Base-by-base conservation (phyloP, 2,113 vertebrate genomes). In the Bubalus kerabau region DNA sequence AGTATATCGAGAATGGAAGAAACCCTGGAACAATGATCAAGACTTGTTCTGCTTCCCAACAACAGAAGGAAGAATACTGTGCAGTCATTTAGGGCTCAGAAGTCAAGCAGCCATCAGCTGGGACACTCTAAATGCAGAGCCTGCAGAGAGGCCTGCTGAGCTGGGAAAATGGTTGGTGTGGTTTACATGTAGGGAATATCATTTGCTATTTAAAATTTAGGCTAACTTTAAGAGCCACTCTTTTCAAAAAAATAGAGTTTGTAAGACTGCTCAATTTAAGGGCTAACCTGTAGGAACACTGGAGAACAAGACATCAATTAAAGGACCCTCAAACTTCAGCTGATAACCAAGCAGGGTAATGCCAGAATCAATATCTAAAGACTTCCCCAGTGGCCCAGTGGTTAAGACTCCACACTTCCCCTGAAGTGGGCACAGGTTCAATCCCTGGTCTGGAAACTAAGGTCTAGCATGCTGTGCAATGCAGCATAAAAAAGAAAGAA, bases 231-330 rank as follows among this genome's bases (percentile, higher is more conserved):
- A 12, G 80, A 95, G 50, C 59, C 91, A 91, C 54, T 94, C 19
- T 82, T 97, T 96, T 94, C 64, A 92, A 56, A 94, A 94, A 87
- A 64, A 7, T 94, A 83, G 6, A 43, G 71, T 90, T 96, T 89
- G 40, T 57, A 97, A 95, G 92, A 90, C 36, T n/a, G 54, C 48
- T 98, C 52, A 24, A 87, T 96, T 89, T 98, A 97, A 52, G 67
- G 90, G 90, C 80, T 94, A 80, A 95, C 48, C n/a, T 95, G 48
- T 67, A 76, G 43, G 80, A 90, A 90, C 62, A 87, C 16, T 16
- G 74, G 71, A 62, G 32, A 98, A 76, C 43, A 97, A 94, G 64
- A 98, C 62, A 90, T 89, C 98, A 98, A 98, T 59, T 98, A 96
- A 96, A 86, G 87, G 64, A 24, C 36, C 57, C 93, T 97, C 71